These are phyloP conservation scores for Helicolenus hilgendorfi DNA, from an alignment of 2,797 vertebrate species.

Conservation along the genomic window DNA sequence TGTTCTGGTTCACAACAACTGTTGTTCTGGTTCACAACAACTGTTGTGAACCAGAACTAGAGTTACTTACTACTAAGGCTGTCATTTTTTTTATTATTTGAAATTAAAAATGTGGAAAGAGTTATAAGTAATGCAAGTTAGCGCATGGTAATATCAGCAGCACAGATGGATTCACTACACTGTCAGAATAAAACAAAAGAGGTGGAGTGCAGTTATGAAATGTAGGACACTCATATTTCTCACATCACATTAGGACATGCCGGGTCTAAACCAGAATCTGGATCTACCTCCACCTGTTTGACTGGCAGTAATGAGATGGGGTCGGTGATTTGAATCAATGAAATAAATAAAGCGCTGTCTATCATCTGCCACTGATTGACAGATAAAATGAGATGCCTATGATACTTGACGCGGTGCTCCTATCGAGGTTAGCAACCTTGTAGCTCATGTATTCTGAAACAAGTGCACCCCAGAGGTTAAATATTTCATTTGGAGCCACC, in stretches of 20 bases:
- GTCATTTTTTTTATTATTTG: not conserved
- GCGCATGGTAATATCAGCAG: not conserved
- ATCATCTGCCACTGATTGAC: constrained; percentile 39
- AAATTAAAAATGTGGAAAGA: not conserved
- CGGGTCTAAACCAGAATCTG: not conserved
- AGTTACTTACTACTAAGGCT: not conserved
- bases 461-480: constrained; percentile 23
- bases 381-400: constrained; percentile 6
- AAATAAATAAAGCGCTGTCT: constrained; percentile 27
- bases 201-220: not conserved
- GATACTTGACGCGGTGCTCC: not conserved
- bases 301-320: constrained; percentile 27
- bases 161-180: not conserved
- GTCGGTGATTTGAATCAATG: constrained; percentile 34
- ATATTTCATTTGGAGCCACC: constrained; percentile 39
- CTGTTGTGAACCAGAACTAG: not conserved
- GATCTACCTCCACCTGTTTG: not conserved
- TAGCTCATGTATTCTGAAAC: constrained; percentile 4
- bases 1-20: too few relatives aligned
- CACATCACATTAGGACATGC: not conserved
- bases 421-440: constrained; percentile 4
- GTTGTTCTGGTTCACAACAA: too few relatives aligned
- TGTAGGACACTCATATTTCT: not conserved
- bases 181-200: not conserved
- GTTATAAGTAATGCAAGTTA: not conserved